These are phyloP conservation scores for Hydroisotoma schaefferi DNA, from an alignment of 2,888 invertebrate species.

Conservation along the genomic window DNA sequence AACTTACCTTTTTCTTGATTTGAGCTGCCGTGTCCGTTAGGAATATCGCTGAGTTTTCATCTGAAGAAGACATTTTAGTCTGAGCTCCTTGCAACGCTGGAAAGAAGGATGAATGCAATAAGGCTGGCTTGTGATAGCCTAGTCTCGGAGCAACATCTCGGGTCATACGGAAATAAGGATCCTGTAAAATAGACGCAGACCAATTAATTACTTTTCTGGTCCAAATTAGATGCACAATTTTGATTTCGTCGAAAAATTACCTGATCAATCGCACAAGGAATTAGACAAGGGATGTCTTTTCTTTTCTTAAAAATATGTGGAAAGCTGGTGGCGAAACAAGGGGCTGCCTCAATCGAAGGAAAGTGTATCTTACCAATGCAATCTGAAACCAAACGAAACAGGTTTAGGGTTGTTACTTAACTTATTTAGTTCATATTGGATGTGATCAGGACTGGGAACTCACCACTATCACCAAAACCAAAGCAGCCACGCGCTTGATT, in stretches of 20 bases:
- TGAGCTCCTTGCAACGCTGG: slow-evolving; percentile 94
- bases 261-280: slow-evolving; percentile 99
- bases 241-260: slow-evolving; percentile 50
- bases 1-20: slow-evolving; percentile 82
- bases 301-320: slow-evolving; percentile 82
- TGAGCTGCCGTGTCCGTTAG: slow-evolving; percentile 93
- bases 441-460: background rate
- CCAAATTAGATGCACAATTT: background rate
- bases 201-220: background rate
- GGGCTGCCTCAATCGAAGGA: slow-evolving; percentile 94
- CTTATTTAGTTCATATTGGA: background rate
- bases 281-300: slow-evolving; percentile 74
- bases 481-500: slow-evolving; percentile 99
- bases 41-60: slow-evolving; percentile 87
- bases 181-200: slow-evolving; percentile 54
- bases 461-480: slow-evolving; percentile 89
- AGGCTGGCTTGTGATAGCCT: slow-evolving; percentile 79
- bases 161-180: slow-evolving; percentile 98
- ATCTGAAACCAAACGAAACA: slow-evolving; percentile 52
- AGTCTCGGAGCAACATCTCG: slow-evolving; percentile 94
- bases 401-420: background rate
- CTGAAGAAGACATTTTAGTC: slow-evolving; percentile 98
- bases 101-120: slow-evolving; percentile 82
- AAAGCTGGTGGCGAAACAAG: slow-evolving; percentile 83
- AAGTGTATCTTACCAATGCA: slow-evolving; percentile 95